Evolutionary conservation across 2,797 vertebrate species (phyloP).

Genomic region (Gymnoscopelus microlampas): DNA sequence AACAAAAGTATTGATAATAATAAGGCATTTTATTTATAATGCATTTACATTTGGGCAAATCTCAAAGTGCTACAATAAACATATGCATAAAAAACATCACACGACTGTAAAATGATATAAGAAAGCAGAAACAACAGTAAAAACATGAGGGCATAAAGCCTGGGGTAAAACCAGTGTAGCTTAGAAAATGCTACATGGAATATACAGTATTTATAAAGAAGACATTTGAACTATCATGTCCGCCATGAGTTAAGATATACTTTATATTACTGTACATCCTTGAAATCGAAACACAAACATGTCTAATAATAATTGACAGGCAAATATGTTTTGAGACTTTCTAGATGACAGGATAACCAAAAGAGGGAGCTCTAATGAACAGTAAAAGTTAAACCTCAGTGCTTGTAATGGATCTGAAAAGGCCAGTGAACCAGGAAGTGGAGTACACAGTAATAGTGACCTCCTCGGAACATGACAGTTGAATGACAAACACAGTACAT

Average conservation of each 20-base stretch:
- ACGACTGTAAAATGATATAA: too few relatives aligned
- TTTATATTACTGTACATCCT: neutral
- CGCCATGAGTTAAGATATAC: constrained; percentile 1
- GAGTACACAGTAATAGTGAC: constrained; percentile 13
- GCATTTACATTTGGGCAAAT: too few relatives aligned
- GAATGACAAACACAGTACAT: constrained; percentile 51
- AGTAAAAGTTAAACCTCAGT: constrained; percentile 12
- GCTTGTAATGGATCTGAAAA: constrained; percentile 24
- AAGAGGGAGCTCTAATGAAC: constrained; percentile 14
- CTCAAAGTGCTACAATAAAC: too few relatives aligned
- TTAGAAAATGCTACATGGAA: too few relatives aligned
- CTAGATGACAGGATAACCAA: neutral
- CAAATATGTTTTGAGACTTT: neutral
- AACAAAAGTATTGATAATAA: too few relatives aligned
- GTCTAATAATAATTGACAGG: neutral
- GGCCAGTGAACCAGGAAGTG: constrained; percentile 15
- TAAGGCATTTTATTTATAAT: too few relatives aligned
- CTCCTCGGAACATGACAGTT: constrained; percentile 32
- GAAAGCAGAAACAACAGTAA: too few relatives aligned
- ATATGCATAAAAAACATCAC: too few relatives aligned
- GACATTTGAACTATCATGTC: constrained; percentile 18
- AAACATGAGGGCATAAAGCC: too few relatives aligned
- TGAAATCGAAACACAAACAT: neutral
- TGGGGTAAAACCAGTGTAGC: too few relatives aligned
- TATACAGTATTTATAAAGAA: constrained; percentile 21